These are phyloP conservation scores for Coptotermes formosanus DNA, from an alignment of 1,140 invertebrate genomes.

Conservation along the genomic window DNA sequence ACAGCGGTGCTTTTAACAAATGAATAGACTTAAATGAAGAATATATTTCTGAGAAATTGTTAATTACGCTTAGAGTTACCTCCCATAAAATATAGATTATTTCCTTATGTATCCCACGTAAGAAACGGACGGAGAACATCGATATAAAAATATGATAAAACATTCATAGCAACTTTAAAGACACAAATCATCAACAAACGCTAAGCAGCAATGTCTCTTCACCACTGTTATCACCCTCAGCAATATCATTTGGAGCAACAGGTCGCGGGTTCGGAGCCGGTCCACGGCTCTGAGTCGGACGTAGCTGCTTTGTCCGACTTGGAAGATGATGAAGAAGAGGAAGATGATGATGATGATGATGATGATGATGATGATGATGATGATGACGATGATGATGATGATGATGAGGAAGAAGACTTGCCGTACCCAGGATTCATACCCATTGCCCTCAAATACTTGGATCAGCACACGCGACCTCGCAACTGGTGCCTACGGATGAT, in stretches of 20 bases:
- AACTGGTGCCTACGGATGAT: conserved; percentile 93
- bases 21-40: too few relatives aligned
- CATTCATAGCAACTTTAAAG: not conserved
- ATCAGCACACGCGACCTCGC: conserved; percentile 80
- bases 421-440: conserved; percentile 88
- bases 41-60: too few relatives aligned
- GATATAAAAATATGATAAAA: too few relatives aligned
- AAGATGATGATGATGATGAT: conserved; percentile 46
- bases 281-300: conserved; percentile 49
- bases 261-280: conserved; percentile 28
- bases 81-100: too few relatives aligned
- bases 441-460: conserved; percentile 77
- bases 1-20: too few relatives aligned
- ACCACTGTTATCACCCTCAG: conserved; percentile 21
- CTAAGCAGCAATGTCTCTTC: not conserved
- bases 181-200: not conserved
- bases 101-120: too few relatives aligned
- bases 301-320: conserved; percentile 50
- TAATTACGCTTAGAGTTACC: too few relatives aligned
- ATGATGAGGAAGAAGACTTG: conserved; percentile 52
- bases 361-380: conserved; percentile 45
- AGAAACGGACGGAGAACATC: too few relatives aligned
- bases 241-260: not conserved
- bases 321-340: conserved; percentile 33
- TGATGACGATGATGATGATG: conserved; percentile 38